These are phyloP conservation scores for Drosophila kohkoa DNA, from an alignment of 1,140 invertebrate genomes.

Conservation along the genomic window DNA sequence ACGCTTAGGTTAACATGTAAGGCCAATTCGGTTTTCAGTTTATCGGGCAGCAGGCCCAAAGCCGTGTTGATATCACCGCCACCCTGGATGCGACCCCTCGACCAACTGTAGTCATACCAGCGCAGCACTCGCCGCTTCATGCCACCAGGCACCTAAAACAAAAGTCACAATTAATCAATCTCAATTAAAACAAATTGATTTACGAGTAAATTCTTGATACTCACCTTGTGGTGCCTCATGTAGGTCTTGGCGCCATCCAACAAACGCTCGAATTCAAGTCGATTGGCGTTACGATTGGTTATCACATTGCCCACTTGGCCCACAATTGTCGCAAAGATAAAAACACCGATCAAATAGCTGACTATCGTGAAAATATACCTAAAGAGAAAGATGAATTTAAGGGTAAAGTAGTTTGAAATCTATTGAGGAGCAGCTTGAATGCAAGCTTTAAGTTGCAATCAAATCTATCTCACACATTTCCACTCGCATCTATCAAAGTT, in stretches of 20 bases:
- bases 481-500: slow-evolving; percentile 86
- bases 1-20: slow-evolving; percentile 98
- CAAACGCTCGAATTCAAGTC: slow-evolving; percentile 96
- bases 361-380: slow-evolving; percentile 99
- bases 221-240: slow-evolving; percentile 97
- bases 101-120: slow-evolving; percentile 99
- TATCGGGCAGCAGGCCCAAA: slow-evolving; percentile 96
- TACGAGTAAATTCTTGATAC: background rate
- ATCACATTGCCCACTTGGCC: slow-evolving; percentile 99
- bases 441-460: background rate
- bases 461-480: background rate
- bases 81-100: slow-evolving; percentile 96
- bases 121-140: slow-evolving; percentile 97
- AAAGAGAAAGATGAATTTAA: background rate
- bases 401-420: too few relatives aligned
- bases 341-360: slow-evolving; percentile 98
- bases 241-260: slow-evolving; percentile 98
- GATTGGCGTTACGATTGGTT: slow-evolving; percentile 98
- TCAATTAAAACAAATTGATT: too few relatives aligned
- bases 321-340: slow-evolving; percentile 99
- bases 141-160: slow-evolving; percentile 92
- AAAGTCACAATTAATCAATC: background rate
- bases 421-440: too few relatives aligned
- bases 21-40: slow-evolving; percentile 97
- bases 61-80: slow-evolving; percentile 98